phyloP scores from a whole-genome alignment of 92 coral and sea anemone species.

The Bergia puertoricense region DNA sequence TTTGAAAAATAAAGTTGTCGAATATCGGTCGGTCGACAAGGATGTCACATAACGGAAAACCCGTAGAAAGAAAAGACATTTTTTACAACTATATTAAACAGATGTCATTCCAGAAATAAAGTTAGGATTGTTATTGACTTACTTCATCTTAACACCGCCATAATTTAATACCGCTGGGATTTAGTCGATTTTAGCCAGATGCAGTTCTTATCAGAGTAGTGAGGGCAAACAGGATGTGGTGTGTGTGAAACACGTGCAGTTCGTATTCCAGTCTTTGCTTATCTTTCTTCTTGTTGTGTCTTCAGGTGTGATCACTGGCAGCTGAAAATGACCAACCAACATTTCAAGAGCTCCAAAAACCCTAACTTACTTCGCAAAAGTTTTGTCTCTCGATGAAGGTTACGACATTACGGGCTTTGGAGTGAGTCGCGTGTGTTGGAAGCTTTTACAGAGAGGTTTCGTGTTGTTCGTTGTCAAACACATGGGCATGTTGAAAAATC shows the following conservation, averaged over 20 bases:
- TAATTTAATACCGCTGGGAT: conserved; percentile 1
- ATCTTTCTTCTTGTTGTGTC: conserved; percentile 40
- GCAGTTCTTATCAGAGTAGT: conserved; percentile 31
- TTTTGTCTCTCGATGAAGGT: neutral
- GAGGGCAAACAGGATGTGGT: conserved; percentile 38
- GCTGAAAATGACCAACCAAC: conserved; percentile 24
- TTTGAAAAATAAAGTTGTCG: neutral
- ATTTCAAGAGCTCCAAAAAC: conserved; percentile 2
- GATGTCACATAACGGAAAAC: conserved; percentile 20
- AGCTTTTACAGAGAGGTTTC: conserved; percentile 3
- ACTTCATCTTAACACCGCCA: neutral
- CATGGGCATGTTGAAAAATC: conserved; percentile 19
- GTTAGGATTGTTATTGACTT: neutral
- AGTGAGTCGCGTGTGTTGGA: neutral
- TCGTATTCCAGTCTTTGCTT: neutral
- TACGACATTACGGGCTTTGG: neutral
- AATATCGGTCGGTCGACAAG: neutral
- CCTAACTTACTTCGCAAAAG: conserved; percentile 41
- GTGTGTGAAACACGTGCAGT: conserved; percentile 34
- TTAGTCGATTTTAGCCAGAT: conserved; percentile 42
- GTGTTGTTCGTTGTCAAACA: conserved; percentile 4
- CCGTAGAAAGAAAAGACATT: too few species aligned
- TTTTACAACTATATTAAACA: conserved; percentile 1
- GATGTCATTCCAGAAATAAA: conserved; percentile 14
- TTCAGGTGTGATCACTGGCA: conserved; percentile 39